phyloP scores from a whole-genome alignment of 2,888 invertebrate genomes.

The Eilema sororculum region DNA sequence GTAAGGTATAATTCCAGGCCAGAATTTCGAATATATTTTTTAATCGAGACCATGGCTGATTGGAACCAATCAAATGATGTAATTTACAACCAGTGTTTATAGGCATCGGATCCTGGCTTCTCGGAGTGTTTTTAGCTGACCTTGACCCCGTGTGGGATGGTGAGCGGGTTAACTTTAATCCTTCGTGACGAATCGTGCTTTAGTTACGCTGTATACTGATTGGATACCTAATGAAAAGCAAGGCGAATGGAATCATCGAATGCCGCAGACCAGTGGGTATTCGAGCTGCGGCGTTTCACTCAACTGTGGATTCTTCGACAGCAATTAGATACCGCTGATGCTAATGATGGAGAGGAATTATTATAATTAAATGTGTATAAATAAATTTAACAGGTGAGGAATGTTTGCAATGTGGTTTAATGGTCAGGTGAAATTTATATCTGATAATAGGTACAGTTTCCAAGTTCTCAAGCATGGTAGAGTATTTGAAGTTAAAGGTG shows the following conservation, averaged over 20 bases:
- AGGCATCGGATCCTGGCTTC: slow-evolving; percentile 60
- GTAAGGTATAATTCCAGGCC: slow-evolving; percentile 61
- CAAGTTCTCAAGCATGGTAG: neutral
- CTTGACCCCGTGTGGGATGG: slow-evolving; percentile 67
- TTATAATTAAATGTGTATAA: slow-evolving; percentile 16
- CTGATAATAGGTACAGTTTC: neutral
- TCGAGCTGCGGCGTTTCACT: slow-evolving; percentile 27
- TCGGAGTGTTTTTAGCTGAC: slow-evolving; percentile 57
- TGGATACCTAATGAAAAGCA: slow-evolving; percentile 74
- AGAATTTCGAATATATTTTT: slow-evolving; percentile 66
- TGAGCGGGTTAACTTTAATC: slow-evolving; percentile 66
- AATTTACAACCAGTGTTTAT: slow-evolving; percentile 76
- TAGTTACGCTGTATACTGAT: slow-evolving; percentile 74
- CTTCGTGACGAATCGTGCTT: slow-evolving; percentile 77
- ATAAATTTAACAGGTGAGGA: slow-evolving; percentile 8
- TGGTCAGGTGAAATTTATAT: neutral
- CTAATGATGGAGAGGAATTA: slow-evolving; percentile 17
- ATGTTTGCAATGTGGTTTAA: slow-evolving; percentile 16
- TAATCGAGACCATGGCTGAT: slow-evolving; percentile 78
- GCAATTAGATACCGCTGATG: slow-evolving; percentile 26
- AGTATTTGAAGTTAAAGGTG: neutral
- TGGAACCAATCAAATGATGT: slow-evolving; percentile 83
- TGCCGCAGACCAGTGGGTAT: slow-evolving; percentile 59
- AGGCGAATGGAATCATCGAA: slow-evolving; percentile 57
- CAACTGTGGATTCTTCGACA: slow-evolving; percentile 26